These are phyloP conservation scores for Coreoperca whiteheadi DNA, from an alignment of 2,113 vertebrate species.

Conservation along the genomic window DNA sequence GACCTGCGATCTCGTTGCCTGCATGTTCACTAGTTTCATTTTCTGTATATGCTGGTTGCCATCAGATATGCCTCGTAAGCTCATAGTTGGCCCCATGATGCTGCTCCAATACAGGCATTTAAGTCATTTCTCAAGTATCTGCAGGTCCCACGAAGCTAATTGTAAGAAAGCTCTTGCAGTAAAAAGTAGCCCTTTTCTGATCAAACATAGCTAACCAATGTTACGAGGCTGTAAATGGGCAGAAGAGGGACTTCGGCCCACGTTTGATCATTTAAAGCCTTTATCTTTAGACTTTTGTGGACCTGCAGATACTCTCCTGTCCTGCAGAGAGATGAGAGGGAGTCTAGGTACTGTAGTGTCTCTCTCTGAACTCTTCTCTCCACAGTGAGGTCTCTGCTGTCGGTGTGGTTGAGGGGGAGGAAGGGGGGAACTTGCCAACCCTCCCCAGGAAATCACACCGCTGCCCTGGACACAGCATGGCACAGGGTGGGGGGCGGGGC, in stretches of 20 bases:
- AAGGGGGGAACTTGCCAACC: constrained; percentile 55
- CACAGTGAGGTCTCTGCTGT: constrained; percentile 67
- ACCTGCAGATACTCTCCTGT: constrained; percentile 63
- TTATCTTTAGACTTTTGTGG: not conserved
- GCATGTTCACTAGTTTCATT: not conserved
- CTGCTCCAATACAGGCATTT: constrained; percentile 51
- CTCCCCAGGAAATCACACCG: constrained; percentile 85
- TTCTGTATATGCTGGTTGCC: constrained; percentile 46
- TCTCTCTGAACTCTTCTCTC: constrained; percentile 53
- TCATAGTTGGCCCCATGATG: constrained; percentile 71
- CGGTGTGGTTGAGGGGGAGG: constrained; percentile 82
- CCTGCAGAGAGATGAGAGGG: constrained; percentile 66
- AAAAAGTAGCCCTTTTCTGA: not conserved
- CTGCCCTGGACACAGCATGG: constrained; percentile 61
- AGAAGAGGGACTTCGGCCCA: not conserved
- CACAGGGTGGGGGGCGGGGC: constrained; percentile 36
- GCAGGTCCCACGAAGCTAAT: constrained; percentile 31
- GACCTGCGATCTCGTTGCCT: not conserved
- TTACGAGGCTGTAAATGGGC: not conserved
- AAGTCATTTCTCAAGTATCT: not conserved
- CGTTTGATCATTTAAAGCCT: not conserved
- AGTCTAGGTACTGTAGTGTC: constrained; percentile 38
- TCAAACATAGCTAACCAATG: not conserved
- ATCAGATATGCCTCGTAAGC: constrained; percentile 84
- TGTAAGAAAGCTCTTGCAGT: not conserved